Evolutionary conservation across 1,140 invertebrate genomes (phyloP), one percentile per base, ranked within the genome.

Genomic region (Mizuhopecten yessoensis): DNA sequence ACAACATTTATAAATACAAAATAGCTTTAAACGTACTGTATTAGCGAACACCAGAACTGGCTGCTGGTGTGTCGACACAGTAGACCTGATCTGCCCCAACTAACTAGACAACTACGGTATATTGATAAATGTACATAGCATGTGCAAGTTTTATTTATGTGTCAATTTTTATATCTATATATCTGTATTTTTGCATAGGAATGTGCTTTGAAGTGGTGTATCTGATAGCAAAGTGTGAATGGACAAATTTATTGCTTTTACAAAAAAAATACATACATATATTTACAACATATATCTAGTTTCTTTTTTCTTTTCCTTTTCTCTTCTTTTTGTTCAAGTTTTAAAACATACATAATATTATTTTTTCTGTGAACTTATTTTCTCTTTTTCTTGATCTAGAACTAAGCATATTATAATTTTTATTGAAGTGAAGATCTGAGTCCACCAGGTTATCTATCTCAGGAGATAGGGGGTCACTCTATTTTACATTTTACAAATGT

Each of bases 151-250:
- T 75, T 75, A 75, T 75, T 75, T 75, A 75, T 75, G 29, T 75
- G 23, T 75, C 23, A 75, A 75, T 20, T 45, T 45, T 75, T 75
- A 29, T 75, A 75, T 75, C n/a, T 29, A 75, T 75, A 75, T 75
- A 75, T 75, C 57, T 75, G 57, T 75, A 75, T 75, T 75, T 75
- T 75, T 75, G 57, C 57, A 75, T 75, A 75, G 57, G 57, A 75
- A 75, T 75, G 57, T 75, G 57, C 57, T 75, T 75, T 75, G 57
- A 75, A 29, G 57, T 75, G 57, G 57, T 75, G n/a, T 75, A 75
- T 75, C 23, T 75, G 57, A 75, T n/a, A 75, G 57, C 57, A 75
- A n/a, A 75, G 57, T 75, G n/a, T 75, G 57, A 29, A 75, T 75
- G 57, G 57, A 75, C 20, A 75, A 75, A 75, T 1, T 75, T 75